phyloP scores from a whole-genome alignment of 2,797 vertebrate genomes.

The Adrianichthys oophorus region DNA sequence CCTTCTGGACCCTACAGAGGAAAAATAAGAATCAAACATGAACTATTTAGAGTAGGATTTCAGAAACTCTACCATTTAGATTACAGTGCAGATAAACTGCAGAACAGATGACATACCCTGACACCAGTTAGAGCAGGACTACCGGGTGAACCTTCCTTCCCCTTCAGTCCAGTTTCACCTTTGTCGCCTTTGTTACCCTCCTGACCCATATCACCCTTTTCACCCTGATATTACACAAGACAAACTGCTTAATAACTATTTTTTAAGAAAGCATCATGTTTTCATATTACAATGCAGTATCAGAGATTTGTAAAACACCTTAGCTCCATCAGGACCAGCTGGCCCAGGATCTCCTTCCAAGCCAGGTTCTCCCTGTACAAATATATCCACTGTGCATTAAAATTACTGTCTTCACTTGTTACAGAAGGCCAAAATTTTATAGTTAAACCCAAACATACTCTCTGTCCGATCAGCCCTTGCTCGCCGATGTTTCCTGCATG shows the following conservation, averaged over 20 bases:
- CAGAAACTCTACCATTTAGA: neutral
- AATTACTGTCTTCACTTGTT: neutral
- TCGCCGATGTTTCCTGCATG: constrained; percentile 86
- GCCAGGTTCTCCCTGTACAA: constrained; percentile 87
- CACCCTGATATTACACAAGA: constrained; percentile 79
- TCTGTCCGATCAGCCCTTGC: constrained; percentile 88
- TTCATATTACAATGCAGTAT: neutral
- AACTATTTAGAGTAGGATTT: neutral
- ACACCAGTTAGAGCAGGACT: constrained; percentile 86
- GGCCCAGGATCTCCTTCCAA: constrained; percentile 89
- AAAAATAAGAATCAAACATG: constrained; percentile 2
- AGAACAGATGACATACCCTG: constrained; percentile 81
- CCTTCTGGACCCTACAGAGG: constrained; percentile 89
- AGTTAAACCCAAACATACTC: constrained; percentile 76
- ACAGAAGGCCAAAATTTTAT: neutral
- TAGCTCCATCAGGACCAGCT: constrained; percentile 86
- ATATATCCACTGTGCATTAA: constrained; percentile 14
- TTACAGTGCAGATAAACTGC: neutral
- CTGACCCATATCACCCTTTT: constrained; percentile 90
- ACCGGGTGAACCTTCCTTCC: constrained; percentile 88
- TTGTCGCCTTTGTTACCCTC: constrained; percentile 91
- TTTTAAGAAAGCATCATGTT: neutral
- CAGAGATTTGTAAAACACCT: constrained; percentile 74
- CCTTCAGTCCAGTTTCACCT: constrained; percentile 87
- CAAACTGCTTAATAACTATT: neutral